Conservation (phyloP, 1,140 invertebrate species). For the Hycleus cichorii region DNA sequence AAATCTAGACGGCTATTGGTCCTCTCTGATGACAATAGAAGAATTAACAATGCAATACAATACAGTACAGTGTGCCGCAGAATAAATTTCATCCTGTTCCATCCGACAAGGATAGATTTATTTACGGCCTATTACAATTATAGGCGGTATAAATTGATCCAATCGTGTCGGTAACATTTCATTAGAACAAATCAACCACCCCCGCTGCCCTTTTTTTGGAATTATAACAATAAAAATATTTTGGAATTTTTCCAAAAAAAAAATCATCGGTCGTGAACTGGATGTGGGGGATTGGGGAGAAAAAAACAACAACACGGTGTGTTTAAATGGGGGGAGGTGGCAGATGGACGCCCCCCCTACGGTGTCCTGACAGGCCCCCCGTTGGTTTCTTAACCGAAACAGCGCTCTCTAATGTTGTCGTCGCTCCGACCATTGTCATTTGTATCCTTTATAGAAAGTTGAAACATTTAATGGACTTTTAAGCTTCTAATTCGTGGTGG, state of each 20-base stretch:
- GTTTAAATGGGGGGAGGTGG: conserved; percentile 1
- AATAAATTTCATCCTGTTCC: conserved; percentile 11
- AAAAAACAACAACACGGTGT: background rate
- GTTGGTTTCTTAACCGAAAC: conserved; percentile 18
- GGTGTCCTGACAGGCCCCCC: conserved; percentile 17
- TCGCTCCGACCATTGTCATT: conserved; percentile 23
- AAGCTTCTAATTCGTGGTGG: background rate
- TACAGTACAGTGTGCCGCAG: background rate
- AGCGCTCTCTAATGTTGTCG: conserved; percentile 24
- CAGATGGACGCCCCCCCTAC: conserved; percentile 7
- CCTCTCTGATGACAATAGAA: conserved; percentile 9
- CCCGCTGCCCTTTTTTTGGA: no score
- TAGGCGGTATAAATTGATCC: conserved; percentile 3
- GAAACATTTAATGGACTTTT: conserved; percentile 20
- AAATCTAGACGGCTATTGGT: background rate
- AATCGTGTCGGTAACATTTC: conserved; percentile 6
- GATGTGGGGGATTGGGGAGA: background rate
- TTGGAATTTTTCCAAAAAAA: no score
- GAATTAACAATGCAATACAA: conserved; percentile 1
- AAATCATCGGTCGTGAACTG: background rate
- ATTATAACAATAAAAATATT: no score
- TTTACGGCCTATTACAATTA: conserved; percentile 9
- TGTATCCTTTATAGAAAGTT: conserved; percentile 18
- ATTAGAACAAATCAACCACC: background rate
- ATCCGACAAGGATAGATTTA: conserved; percentile 6